These are phyloP conservation scores for Thecocarcelia acutangulata DNA, from an alignment of 2,888 invertebrate genomes.

Conservation along the genomic window DNA sequence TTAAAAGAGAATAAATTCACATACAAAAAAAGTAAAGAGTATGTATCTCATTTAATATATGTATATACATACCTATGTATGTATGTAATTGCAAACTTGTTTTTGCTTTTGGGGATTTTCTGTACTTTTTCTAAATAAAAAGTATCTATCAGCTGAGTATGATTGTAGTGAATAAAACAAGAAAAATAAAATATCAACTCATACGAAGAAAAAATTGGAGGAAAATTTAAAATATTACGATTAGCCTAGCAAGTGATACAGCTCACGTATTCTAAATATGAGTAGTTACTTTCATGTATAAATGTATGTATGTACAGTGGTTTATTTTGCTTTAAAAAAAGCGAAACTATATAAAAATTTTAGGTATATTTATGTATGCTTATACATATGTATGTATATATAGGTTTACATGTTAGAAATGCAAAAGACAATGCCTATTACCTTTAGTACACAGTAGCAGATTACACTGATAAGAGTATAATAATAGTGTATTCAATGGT, in stretches of 20 bases:
- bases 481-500: no score
- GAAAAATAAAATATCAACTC: slow-evolving; percentile 58
- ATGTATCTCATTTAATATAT: not conserved
- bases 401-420: no score
- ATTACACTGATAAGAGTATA: no score
- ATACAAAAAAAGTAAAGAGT: not conserved
- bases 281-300: slow-evolving; percentile 39
- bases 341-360: no score
- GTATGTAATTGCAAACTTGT: slow-evolving; percentile 68
- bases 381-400: no score
- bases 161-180: slow-evolving; percentile 20
- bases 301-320: slow-evolving; percentile 11
- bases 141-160: slow-evolving; percentile 40
- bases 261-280: slow-evolving; percentile 74
- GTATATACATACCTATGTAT: not conserved
- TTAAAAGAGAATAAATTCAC: no score
- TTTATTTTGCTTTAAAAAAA: slow-evolving; percentile 22
- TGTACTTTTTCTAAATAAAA: slow-evolving; percentile 43
- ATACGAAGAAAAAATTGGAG: slow-evolving; percentile 28
- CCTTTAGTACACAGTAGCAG: no score
- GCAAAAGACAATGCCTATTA: no score
- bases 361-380: no score
- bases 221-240: slow-evolving; percentile 36
- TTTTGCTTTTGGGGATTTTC: slow-evolving; percentile 54
- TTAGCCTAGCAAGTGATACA: slow-evolving; percentile 74